Base-by-base conservation (phyloP, 2,888 invertebrate species). In the Neocrepidodera transversa region DNA sequence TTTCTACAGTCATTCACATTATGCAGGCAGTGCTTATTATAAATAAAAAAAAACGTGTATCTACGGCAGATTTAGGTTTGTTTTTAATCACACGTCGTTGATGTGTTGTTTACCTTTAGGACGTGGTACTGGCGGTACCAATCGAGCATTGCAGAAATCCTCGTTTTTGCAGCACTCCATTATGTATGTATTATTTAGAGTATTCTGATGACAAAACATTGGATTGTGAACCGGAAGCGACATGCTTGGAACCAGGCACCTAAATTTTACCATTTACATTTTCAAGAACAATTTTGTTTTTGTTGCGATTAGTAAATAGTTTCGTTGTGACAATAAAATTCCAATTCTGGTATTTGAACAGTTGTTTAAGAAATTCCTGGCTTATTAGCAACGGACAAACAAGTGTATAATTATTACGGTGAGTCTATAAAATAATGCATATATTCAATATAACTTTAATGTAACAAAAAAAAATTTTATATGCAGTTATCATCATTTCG, bases 111-210 rank as follows among this genome's bases (percentile, higher is more conserved):
- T 89, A 89, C 89, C 89, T 88, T 85, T 82, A 79, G 83, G 81
- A 81, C 82, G 84, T 80, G 83, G 83, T 79, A 85, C 85, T 79
- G 85, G 85, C 79, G 89, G 86, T 78, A 82, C 85, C 81, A 90
- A 84, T 75, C 84, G 82, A 76, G 81, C 84, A 84, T 91, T 91
- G 86, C 91, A 91, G 87, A 86, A 87, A 73, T 80, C 79, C 83
- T 85, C 83, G 77, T 87, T 83, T 80, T 87, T 86, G 86, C 92
- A 92, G 87, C 92, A 92, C 79, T 87, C 85, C 84, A 91, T 88
- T 83, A 86, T 86, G 85, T 89, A 87, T 74, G 88, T 86, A 78
- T 87, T 86, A 84, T 89, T 90, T 82, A 85, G 84, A 82, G 85
- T 84, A 82, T 85, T 86, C 81, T 88, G 86, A 83, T 88, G 87